Conservation (phyloP, 2,888 invertebrate genomes). For the Tetramorium bicarinatum region DNA sequence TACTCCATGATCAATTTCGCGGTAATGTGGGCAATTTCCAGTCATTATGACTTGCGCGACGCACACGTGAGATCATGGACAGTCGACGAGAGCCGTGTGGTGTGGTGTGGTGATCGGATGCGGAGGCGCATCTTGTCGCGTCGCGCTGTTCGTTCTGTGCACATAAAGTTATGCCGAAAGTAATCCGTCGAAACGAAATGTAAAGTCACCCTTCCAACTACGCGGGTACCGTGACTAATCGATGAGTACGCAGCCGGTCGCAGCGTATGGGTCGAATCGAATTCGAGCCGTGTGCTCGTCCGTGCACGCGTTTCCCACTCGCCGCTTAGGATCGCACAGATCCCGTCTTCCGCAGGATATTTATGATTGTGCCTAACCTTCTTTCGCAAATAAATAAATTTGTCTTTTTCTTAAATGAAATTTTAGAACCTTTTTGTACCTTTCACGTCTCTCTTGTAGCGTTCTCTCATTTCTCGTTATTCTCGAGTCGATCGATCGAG, state of each 20-base stretch:
- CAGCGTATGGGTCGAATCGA: slow-evolving; percentile 55
- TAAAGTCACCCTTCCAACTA: slow-evolving; percentile 81
- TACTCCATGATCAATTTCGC: slow-evolving; percentile 68
- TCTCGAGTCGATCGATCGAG: not conserved
- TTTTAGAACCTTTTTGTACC: not conserved
- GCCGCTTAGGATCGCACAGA: not conserved
- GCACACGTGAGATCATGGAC: slow-evolving; percentile 59
- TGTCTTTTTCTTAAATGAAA: not conserved
- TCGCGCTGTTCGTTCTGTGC: slow-evolving; percentile 28
- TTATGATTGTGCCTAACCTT: not conserved
- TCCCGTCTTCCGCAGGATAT: slow-evolving; percentile 5
- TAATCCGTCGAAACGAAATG: slow-evolving; percentile 78
- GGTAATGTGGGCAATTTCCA: slow-evolving; percentile 73
- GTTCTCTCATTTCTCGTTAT: not conserved
- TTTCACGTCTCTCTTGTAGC: too few relatives aligned
- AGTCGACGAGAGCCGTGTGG: slow-evolving; percentile 72
- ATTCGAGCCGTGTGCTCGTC: slow-evolving; percentile 62
- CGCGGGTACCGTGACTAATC: slow-evolving; percentile 85
- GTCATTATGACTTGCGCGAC: slow-evolving; percentile 65
- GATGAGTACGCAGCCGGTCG: slow-evolving; percentile 84
- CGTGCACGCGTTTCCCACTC: slow-evolving; percentile 47
- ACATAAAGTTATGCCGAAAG: slow-evolving; percentile 66
- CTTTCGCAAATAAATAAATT: not conserved
- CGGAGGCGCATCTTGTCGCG: slow-evolving; percentile 66
- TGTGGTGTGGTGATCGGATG: slow-evolving; percentile 52